Conservation (phyloP, 1,140 invertebrate genomes). For the Hycleus cichorii region DNA sequence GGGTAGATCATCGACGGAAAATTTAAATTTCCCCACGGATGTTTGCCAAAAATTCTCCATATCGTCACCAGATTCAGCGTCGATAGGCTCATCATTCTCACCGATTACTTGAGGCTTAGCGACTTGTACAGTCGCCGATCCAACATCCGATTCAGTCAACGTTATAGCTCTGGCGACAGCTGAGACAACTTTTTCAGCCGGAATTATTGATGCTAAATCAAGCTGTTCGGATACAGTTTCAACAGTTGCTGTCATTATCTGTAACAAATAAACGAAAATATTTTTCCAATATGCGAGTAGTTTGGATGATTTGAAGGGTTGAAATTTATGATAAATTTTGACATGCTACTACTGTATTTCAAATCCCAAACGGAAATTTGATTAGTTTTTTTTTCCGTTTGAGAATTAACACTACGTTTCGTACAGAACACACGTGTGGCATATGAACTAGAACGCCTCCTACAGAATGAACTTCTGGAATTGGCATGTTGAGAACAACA, state of each 20-base stretch:
- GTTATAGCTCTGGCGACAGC: conserved; percentile 80
- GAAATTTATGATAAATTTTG: conserved; percentile 9
- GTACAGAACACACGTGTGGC: conserved; percentile 72
- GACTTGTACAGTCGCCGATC: conserved; percentile 60
- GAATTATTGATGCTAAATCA: conserved; percentile 73
- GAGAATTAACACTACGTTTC: conserved; percentile 36
- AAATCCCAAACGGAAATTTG: conserved; percentile 25
- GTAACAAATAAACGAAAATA: conserved; percentile 29
- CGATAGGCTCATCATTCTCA: conserved; percentile 59
- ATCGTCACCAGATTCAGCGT: conserved; percentile 60
- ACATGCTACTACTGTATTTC: background rate
- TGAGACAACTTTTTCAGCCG: conserved; percentile 69
- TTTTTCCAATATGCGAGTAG: background rate
- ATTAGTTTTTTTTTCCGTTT: conserved; percentile 20
- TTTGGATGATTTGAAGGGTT: conserved; percentile 1
- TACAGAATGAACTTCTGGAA: conserved; percentile 64
- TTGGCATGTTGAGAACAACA: conserved; percentile 55
- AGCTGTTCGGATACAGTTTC: conserved; percentile 87
- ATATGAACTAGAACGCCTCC: conserved; percentile 80
- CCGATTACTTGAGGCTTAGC: conserved; percentile 57
- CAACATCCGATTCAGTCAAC: conserved; percentile 81
- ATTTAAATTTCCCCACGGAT: conserved; percentile 85
- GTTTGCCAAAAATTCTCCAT: conserved; percentile 83
- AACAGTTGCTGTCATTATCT: conserved; percentile 90
- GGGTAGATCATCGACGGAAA: conserved; percentile 84